Conservation (phyloP, 2,113 vertebrate genomes). For the Bubalus kerabau region DNA sequence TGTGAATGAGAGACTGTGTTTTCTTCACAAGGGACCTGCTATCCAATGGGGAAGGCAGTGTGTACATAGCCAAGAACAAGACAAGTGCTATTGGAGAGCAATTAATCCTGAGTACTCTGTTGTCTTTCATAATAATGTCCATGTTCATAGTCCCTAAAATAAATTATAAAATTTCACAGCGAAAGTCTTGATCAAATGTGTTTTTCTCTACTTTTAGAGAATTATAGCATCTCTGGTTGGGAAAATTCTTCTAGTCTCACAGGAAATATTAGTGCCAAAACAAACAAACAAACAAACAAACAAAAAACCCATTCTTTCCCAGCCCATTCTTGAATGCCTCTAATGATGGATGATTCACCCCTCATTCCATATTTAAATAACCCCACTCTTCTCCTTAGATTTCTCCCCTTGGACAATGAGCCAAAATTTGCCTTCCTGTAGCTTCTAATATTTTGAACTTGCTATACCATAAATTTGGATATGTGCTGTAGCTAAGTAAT, state of each 20-base stretch:
- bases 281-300: neutral
- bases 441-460: neutral
- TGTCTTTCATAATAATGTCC: neutral
- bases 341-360: neutral
- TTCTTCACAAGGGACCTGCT: neutral
- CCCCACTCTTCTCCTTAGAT: neutral
- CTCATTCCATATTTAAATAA: neutral
- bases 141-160: neutral
- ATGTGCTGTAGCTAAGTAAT: neutral
- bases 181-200: neutral
- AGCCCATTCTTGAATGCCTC: neutral
- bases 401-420: neutral
- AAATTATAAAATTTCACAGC: neutral
- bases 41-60: rapidly evolving
- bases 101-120: neutral
- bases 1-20: neutral
- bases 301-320: neutral
- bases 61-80: neutral
- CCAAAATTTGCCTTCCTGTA: neutral
- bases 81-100: neutral
- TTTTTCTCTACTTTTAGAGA: neutral
- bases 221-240: neutral
- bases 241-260: neutral
- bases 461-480: neutral
- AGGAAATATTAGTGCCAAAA: neutral